Base-by-base conservation (phyloP, 2,797 vertebrate species). In the Tolypeutes matacus region DNA sequence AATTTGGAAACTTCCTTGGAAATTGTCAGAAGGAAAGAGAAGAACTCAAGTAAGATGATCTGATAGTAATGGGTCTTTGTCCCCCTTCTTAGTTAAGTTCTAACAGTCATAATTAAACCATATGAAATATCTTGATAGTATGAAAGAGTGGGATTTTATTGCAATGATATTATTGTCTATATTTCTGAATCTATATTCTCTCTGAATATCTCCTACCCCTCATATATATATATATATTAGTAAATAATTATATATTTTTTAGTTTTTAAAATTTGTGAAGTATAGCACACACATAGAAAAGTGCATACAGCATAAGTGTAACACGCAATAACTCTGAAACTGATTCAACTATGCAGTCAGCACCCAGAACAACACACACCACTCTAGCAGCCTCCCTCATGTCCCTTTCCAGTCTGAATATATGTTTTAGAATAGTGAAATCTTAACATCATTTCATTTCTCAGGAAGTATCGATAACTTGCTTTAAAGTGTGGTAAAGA, bases 1-100 rank as follows among this genome's bases (percentile, higher is more conserved):
- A 99, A 91, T 99, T 99, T 86, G 99, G 99, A 96, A 99, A 99
- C 98, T 99, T 99, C 97, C 98, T 99, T 51, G 99, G 99, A 90
- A 99, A 99, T 97, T 99, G 98, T 97, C 99, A 99, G 96, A 99
- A 99, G 94, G 99, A 99, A 96, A 98, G 99, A 98, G 99, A 99
- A 97, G 99, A 99, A 25, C 97, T 99, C 69, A 99, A 99, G 99
- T 99, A 98, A 99, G 99, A 89, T 97, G 46, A 96, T 31, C 64
- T 89, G 49, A 58, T 84, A 69, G 65, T 82, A 89, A 51, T 67
- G 31, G 27, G 0, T 87, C 12, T 10, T 14, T 91, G 64, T 34
- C 9, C 5, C 29, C 1, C 6, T 67, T 3, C 13, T 64, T 46
- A 25, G 29, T 36, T 42, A 9, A 84, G 29, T 12, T 87, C 81